These are phyloP conservation scores for Epinephelus awoara DNA, from an alignment of 2,797 vertebrate species.

Conservation along the genomic window DNA sequence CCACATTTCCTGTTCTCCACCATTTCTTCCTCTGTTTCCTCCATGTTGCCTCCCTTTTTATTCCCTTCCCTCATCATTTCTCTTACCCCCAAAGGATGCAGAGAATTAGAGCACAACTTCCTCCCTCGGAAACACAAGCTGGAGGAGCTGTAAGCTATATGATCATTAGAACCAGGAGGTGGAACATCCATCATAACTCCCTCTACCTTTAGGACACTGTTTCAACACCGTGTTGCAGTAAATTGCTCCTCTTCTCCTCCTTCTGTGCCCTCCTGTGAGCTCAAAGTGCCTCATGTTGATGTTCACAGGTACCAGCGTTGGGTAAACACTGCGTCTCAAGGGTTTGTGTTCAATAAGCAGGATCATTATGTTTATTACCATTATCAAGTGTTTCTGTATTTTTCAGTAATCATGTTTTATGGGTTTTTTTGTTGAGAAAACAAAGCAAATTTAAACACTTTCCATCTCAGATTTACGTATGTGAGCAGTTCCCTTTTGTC, in stretches of 20 bases:
- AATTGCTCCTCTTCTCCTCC: neutral
- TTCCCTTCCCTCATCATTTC: slow-evolving; percentile 9
- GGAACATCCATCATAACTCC: slow-evolving; percentile 50
- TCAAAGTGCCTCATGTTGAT: neutral
- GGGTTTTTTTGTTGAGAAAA: neutral
- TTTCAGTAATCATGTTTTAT: neutral
- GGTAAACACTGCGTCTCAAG: neutral
- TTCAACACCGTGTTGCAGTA: neutral
- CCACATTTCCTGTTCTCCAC: neutral
- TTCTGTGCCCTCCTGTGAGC: neutral
- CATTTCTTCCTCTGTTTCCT: neutral
- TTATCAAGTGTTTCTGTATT: slow-evolving; percentile 8
- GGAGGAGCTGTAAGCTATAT: slow-evolving; percentile 10
- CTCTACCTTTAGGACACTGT: slow-evolving; percentile 23
- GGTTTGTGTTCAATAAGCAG: neutral
- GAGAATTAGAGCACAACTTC: slow-evolving; percentile 42
- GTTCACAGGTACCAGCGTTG: neutral
- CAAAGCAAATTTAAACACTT: neutral
- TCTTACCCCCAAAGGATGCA: slow-evolving; percentile 40
- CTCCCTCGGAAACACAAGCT: slow-evolving; percentile 14
- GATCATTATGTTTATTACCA: slow-evolving; percentile 15
- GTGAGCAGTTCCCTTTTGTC: neutral
- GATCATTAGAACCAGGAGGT: slow-evolving; percentile 50
- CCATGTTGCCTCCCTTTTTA: neutral
- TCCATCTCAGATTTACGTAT: neutral